Percentiles rank a stretch among this genome's conserved stretches.
Conservation (phyloP, 2,888 invertebrate species). For the Eucera pruinosa region DNA sequence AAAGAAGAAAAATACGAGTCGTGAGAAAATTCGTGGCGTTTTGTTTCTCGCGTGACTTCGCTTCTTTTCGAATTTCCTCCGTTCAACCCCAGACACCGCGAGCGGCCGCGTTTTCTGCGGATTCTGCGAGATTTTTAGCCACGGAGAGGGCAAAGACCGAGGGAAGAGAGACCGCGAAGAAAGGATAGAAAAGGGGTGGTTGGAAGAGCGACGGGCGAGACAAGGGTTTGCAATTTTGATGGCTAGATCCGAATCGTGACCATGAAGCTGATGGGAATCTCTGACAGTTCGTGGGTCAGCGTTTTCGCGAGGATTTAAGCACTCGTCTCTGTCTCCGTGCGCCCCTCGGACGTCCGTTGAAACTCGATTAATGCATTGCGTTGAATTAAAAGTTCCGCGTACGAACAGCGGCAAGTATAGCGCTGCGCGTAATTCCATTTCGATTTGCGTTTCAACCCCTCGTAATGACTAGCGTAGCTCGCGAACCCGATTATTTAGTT, state of each 20-base stretch:
- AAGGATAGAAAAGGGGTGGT: neutral
- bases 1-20: neutral
- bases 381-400: slow-evolving; percentile 25
- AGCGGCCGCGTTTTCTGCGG: slow-evolving; percentile 16
- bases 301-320: slow-evolving; percentile 51
- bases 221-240: slow-evolving; percentile 53
- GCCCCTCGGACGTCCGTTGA: neutral
- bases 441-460: slow-evolving; percentile 11
- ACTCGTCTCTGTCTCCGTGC: neutral
- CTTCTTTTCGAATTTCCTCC: slow-evolving; percentile 12
- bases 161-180: neutral
- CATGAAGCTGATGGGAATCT: slow-evolving; percentile 51
- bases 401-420: neutral
- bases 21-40: neutral
- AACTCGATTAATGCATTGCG: slow-evolving; percentile 18
- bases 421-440: neutral
- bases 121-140: slow-evolving; percentile 21
- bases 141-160: neutral
- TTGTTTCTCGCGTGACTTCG: slow-evolving; percentile 4
- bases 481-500: neutral
- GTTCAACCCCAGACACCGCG: neutral
- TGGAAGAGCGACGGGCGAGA: slow-evolving; percentile 2
- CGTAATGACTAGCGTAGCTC: neutral
- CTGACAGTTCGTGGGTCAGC: slow-evolving; percentile 53
- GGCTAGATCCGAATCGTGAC: slow-evolving; percentile 46